These are phyloP conservation scores for Catocala fraxini DNA, from an alignment of 2,888 invertebrate species.

Conservation along the genomic window DNA sequence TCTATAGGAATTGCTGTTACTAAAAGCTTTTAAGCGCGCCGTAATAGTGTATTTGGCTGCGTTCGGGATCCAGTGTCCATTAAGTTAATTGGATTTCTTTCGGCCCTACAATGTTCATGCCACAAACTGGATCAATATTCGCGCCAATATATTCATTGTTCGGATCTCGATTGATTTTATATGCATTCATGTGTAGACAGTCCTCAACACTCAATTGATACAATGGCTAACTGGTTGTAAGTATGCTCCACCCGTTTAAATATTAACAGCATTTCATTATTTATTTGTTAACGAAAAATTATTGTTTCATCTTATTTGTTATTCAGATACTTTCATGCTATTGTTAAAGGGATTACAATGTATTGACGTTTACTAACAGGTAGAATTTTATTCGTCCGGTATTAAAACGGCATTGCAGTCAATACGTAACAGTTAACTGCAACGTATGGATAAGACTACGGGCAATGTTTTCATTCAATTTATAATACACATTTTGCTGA, in stretches of 20 bases:
- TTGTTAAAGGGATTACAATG: too few species aligned
- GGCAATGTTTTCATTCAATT: conserved; percentile 14
- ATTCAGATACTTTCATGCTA: too few species aligned
- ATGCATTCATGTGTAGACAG: conserved; percentile 1
- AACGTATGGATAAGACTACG: conserved; percentile 21
- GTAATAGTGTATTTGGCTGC: conserved; percentile 59
- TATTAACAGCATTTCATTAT: too few species aligned
- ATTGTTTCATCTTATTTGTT: too few species aligned
- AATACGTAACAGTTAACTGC: conserved; percentile 16
- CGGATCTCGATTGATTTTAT: conserved; percentile 3
- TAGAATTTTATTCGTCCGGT: too few species aligned
- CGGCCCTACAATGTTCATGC: conserved; percentile 47
- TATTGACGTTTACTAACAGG: too few species aligned
- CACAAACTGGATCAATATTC: conserved; percentile 54
- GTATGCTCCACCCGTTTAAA: background rate
- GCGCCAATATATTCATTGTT: conserved; percentile 56
- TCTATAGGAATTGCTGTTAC: conserved; percentile 50
- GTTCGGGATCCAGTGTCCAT: conserved; percentile 54
- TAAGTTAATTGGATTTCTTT: conserved; percentile 65
- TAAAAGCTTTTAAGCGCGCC: conserved; percentile 58
- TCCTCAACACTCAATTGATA: background rate
- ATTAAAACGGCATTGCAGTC: conserved; percentile 4
- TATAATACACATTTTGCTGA: conserved; percentile 23
- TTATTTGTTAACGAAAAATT: too few species aligned
- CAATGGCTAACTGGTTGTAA: background rate